phyloP scores from a whole-genome alignment of 2,888 invertebrate genomes.

The Drosophila pseudotalamancana region DNA sequence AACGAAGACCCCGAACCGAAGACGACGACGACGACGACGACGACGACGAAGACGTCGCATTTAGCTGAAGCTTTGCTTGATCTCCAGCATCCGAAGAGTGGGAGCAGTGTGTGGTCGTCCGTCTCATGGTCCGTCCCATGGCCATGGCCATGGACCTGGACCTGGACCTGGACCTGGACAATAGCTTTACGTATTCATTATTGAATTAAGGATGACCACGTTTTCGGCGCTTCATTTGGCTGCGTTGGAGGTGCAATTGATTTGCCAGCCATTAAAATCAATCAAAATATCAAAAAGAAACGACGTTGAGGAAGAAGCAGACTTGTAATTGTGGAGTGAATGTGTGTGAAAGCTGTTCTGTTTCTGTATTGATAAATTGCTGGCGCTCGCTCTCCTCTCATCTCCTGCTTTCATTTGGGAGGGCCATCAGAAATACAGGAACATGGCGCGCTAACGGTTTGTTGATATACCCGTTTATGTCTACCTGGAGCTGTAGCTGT shows the following conservation, averaged over 20 bases:
- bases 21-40: slow-evolving; percentile 21
- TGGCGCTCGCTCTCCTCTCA: slow-evolving; percentile 29
- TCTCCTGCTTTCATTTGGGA: slow-evolving; percentile 8
- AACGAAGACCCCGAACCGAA: slow-evolving; percentile 20
- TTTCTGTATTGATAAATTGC: slow-evolving; percentile 38
- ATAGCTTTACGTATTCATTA: slow-evolving; percentile 72
- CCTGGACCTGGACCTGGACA: slow-evolving; percentile 45
- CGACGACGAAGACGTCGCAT: slow-evolving; percentile 31
- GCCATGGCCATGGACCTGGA: no score
- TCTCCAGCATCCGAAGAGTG: slow-evolving; percentile 13
- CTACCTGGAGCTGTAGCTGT: no score
- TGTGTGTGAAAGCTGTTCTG: slow-evolving; percentile 48
- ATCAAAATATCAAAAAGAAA: slow-evolving; percentile 61
- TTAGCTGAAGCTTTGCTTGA: slow-evolving; percentile 25
- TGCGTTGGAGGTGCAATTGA: slow-evolving; percentile 62
- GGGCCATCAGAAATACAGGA: slow-evolving; percentile 36
- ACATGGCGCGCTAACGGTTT: slow-evolving; percentile 68
- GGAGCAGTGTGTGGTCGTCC: slow-evolving; percentile 51
- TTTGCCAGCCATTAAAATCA: slow-evolving; percentile 76
- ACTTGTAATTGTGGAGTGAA: slow-evolving; percentile 16
- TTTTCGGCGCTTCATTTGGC: slow-evolving; percentile 66
- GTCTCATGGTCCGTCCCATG: slow-evolving; percentile 13
- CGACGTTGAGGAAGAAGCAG: background rate
- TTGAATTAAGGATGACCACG: slow-evolving; percentile 81
- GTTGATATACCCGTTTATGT: slow-evolving; percentile 60